phyloP scores from a whole-genome alignment of 2,113 vertebrate genomes.

The Actenoides hombroni region DNA sequence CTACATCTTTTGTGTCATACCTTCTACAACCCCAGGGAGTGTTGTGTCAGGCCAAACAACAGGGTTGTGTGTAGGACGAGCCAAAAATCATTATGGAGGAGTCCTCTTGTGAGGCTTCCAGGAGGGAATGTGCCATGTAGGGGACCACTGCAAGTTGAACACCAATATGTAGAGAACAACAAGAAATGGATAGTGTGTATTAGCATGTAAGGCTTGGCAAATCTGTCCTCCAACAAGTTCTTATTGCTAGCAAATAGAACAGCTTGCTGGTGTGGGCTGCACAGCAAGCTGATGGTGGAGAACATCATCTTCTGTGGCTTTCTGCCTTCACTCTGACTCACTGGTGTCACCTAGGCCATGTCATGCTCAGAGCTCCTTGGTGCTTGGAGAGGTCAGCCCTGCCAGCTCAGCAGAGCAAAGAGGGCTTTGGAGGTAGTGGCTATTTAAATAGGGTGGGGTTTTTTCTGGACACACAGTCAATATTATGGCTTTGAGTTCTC shows the following conservation, averaged over 20 bases:
- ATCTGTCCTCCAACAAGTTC: neutral
- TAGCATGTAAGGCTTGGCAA: neutral
- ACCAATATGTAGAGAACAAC: neutral
- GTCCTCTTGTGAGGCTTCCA: neutral
- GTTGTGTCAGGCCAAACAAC: neutral
- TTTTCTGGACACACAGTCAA: neutral
- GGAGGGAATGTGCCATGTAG: neutral
- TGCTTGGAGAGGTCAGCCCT: neutral
- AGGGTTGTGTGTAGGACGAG: neutral
- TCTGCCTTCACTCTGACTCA: neutral
- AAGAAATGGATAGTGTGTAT: neutral
- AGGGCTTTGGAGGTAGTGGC: accelerated
- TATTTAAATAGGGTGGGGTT: accelerated
- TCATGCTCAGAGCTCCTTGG: neutral
- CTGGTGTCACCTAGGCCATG: neutral
- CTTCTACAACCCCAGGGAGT: neutral
- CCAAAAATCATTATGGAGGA: neutral
- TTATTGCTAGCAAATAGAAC: neutral
- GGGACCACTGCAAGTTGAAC: neutral
- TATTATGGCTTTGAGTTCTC: neutral
- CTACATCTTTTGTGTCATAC: neutral
- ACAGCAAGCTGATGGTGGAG: accelerated
- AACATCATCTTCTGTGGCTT: neutral
- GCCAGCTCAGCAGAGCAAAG: neutral
- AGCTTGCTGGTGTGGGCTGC: neutral